Conservation (phyloP, 1,140 invertebrate genomes). For the Psilanteris sp. region DNA sequence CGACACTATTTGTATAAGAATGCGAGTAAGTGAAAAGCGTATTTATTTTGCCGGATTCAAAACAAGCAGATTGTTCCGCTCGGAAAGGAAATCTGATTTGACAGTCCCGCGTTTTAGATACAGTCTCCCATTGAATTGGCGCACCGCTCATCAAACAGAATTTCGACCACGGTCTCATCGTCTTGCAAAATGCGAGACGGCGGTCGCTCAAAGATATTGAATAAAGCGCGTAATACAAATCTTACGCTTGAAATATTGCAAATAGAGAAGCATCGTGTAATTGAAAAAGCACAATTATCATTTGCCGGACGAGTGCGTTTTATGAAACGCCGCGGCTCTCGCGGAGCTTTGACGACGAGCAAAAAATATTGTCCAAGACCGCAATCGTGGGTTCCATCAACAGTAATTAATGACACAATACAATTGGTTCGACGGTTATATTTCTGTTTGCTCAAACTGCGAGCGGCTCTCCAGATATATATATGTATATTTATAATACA, state of each 20-base stretch:
- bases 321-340: conserved; percentile 5
- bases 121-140: conserved; percentile 31
- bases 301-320: conserved; percentile 13
- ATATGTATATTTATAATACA: no score
- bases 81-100: conserved; percentile 9
- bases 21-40: neutral
- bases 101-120: conserved; percentile 10
- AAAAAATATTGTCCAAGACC: conserved; percentile 4
- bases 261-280: conserved; percentile 30
- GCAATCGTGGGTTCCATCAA: conserved; percentile 8
- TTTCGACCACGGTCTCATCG: conserved; percentile 33
- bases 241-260: conserved; percentile 29
- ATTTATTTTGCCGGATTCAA: conserved; percentile 5
- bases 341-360: neutral
- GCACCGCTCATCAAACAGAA: conserved; percentile 32
- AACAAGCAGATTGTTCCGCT: conserved; percentile 9
- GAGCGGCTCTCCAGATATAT: no score
- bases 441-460: no score
- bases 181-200: conserved; percentile 15
- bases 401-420: conserved; percentile 5
- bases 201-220: conserved; percentile 33
- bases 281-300: conserved; percentile 32
- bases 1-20: no score
- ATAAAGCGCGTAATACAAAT: conserved; percentile 42
- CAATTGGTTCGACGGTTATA: neutral